phyloP scores from a whole-genome alignment of 1,140 invertebrate species.

The Micrasema longulum region DNA sequence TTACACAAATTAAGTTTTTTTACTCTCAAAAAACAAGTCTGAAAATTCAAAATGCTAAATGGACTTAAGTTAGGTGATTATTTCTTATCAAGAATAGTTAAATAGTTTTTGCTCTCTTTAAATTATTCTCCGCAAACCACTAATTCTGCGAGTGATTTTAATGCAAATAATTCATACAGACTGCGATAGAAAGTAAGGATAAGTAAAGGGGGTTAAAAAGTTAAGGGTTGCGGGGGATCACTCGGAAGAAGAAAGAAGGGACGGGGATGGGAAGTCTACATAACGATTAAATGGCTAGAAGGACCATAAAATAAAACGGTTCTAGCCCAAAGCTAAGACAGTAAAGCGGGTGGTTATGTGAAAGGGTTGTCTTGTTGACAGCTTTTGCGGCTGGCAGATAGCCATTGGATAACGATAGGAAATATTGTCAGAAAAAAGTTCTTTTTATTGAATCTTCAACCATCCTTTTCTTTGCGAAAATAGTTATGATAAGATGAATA shows the following conservation, averaged over 20 bases:
- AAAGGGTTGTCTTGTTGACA: slow-evolving; percentile 29
- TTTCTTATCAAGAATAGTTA: too few species aligned
- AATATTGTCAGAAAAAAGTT: slow-evolving; percentile 5
- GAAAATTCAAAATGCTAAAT: too few species aligned
- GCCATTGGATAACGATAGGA: slow-evolving; percentile 25
- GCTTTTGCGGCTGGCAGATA: slow-evolving; percentile 16
- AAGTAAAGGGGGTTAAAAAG: slow-evolving; percentile 22
- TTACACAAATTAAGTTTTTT: too few species aligned
- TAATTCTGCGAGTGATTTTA: too few species aligned
- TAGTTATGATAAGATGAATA: too few species aligned
- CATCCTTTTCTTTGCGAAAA: too few species aligned
- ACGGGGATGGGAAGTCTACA: background rate
- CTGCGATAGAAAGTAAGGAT: background rate
- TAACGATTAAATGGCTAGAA: slow-evolving; percentile 30
- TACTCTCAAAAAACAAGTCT: too few species aligned
- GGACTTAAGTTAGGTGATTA: too few species aligned
- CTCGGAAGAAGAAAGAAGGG: background rate
- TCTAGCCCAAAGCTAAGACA: slow-evolving; percentile 15
- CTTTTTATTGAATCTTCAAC: background rate
- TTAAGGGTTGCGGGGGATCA: slow-evolving; percentile 8
- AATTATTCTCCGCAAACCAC: too few species aligned
- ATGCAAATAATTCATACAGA: slow-evolving; percentile 6
- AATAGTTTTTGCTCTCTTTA: too few species aligned
- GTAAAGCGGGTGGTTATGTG: slow-evolving; percentile 22
- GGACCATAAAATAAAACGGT: slow-evolving; percentile 31